Percentiles rank a stretch among this genome's conserved stretches.
Conservation (phyloP, 2,113 vertebrate genomes). For the Equus przewalskii region DNA sequence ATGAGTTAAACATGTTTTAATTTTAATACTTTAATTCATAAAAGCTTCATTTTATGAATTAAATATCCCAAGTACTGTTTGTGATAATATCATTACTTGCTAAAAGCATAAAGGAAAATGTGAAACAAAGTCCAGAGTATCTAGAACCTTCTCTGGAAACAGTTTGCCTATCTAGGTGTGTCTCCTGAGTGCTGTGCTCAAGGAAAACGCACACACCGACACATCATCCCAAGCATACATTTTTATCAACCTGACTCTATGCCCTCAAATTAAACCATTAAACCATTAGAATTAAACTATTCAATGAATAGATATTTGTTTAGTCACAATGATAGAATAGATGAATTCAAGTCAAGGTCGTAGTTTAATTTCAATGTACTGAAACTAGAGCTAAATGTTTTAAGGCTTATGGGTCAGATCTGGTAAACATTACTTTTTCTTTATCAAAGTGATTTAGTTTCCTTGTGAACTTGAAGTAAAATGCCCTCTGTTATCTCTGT, state of each 20-base stretch:
- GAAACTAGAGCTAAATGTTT: slow-evolving; percentile 46
- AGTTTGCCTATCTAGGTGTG: background rate
- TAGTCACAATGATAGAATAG: slow-evolving; percentile 7
- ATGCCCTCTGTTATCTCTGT: slow-evolving; percentile 7
- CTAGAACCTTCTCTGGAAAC: background rate
- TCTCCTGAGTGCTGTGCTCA: background rate
- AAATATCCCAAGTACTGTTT: background rate
- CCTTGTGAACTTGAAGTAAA: slow-evolving; percentile 5
- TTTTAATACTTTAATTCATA: background rate
- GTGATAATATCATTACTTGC: background rate
- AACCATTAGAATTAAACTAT: background rate
- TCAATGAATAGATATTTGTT: slow-evolving; percentile 37
- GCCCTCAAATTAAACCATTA: slow-evolving; percentile 13
- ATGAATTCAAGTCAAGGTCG: slow-evolving; percentile 5
- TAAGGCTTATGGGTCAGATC: background rate
- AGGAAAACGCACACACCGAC: background rate
- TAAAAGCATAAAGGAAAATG: slow-evolving; percentile 19
- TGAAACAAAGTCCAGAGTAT: background rate
- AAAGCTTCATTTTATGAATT: background rate
- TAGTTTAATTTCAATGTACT: background rate
- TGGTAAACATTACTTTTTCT: slow-evolving; percentile 51
- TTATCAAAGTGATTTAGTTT: background rate
- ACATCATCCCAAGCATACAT: background rate
- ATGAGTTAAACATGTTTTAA: background rate
- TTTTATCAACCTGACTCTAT: background rate